Evolutionary conservation across 2,113 vertebrate genomes (phyloP).

Genomic region (Cyprinus carpio): DNA sequence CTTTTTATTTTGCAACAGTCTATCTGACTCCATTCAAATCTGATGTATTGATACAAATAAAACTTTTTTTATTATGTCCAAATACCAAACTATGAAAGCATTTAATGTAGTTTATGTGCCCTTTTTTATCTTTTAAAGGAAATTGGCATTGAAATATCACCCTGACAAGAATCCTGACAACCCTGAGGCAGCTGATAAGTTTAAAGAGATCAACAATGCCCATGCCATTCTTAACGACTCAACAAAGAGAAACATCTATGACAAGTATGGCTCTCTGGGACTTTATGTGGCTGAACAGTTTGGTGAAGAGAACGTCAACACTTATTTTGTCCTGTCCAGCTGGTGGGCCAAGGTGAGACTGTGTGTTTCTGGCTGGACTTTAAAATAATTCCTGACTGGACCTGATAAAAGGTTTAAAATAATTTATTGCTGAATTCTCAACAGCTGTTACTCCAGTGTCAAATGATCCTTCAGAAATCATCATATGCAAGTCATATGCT

Average conservation of each 20-base stretch:
- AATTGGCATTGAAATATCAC: constrained; percentile 96
- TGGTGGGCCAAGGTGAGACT: constrained; percentile 97
- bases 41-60: too few relatives aligned
- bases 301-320: constrained; percentile 98
- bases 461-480: too few relatives aligned
- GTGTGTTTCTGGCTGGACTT: background rate
- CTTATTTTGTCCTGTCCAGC: constrained; percentile 98
- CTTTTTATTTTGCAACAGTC: background rate
- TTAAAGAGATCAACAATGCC: constrained; percentile 99
- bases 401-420: too few relatives aligned
- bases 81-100: background rate
- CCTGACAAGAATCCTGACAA: constrained; percentile 99
- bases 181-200: constrained; percentile 94
- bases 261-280: constrained; percentile 97
- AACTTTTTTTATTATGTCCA: background rate
- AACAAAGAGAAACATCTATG: constrained; percentile 97
- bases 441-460: too few relatives aligned
- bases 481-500: too few relatives aligned
- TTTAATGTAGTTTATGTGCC: background rate
- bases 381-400: too few relatives aligned
- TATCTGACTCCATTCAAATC: background rate
- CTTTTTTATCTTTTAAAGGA: constrained; percentile 72
- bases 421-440: too few relatives aligned
- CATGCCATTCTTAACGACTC: constrained; percentile 93
- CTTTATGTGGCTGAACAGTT: constrained; percentile 98